Percentiles rank a stretch among this genome's conserved stretches.
phyloP scores from a whole-genome alignment of 2,113 vertebrate species.

The Forbesichthys agassizii region DNA sequence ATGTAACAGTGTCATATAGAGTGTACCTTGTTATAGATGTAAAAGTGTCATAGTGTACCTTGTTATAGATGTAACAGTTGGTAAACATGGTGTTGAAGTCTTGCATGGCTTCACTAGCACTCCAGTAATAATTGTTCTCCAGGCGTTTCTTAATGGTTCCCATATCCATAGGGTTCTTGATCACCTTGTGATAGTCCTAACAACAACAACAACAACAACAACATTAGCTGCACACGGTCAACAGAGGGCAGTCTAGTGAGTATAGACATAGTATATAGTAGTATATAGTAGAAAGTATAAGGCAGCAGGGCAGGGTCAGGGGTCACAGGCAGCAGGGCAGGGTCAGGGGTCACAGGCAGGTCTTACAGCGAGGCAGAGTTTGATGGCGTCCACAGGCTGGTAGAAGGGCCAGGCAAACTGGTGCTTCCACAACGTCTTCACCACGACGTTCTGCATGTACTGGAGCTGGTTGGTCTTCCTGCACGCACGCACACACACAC shows the following conservation, averaged over 20 bases:
- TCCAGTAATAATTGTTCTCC: constrained; percentile 98
- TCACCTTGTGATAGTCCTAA: constrained; percentile 98
- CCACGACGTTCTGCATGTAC: constrained; percentile 99
- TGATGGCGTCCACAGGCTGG: constrained; percentile 93
- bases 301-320: too few species aligned
- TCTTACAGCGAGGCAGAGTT: constrained; percentile 90
- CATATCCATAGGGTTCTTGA: constrained; percentile 99
- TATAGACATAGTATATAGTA: not conserved
- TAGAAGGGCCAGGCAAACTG: constrained; percentile 99
- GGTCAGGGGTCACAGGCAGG: too few species aligned
- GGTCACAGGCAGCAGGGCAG: too few species aligned
- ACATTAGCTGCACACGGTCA: not conserved
- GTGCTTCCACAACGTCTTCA: constrained; percentile 98
- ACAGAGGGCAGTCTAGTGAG: not conserved
- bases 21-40: constrained; percentile 86
- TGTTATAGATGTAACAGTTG: constrained; percentile 93
- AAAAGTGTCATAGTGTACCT: constrained; percentile 75
- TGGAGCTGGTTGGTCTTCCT: constrained; percentile 98
- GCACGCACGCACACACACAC: not conserved
- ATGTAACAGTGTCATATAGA: constrained; percentile 81
- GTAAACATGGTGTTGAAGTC: constrained; percentile 99
- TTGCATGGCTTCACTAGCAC: constrained; percentile 98
- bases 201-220: constrained; percentile 22
- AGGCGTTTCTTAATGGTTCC: constrained; percentile 97
- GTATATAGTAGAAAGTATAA: not conserved